A percentile compares a stretch with the other conserved stretches of the same genome.
phyloP scores from a whole-genome alignment of 1,140 invertebrate species.

The Drosophila littoralis region DNA sequence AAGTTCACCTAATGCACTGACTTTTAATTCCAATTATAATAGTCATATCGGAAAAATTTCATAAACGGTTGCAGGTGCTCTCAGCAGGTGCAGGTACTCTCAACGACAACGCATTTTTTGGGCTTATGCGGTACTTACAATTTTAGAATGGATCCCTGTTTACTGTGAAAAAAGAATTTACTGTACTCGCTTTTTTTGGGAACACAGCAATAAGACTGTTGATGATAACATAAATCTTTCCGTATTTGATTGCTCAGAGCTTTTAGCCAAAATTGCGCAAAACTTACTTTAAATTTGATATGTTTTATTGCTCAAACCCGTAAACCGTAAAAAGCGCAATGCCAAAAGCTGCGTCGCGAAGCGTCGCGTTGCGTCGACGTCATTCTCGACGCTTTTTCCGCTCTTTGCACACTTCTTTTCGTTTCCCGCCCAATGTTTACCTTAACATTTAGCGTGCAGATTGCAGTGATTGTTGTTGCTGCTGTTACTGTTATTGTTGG shows the following conservation, averaged over 20 bases:
- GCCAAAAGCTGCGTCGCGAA: neutral
- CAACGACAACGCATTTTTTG: too few species aligned
- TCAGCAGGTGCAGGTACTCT: too few species aligned
- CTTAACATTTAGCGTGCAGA: conserved; percentile 44
- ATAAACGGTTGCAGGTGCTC: too few species aligned
- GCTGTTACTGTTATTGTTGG: conserved; percentile 4
- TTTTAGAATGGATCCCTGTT: too few species aligned
- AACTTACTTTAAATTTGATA: neutral
- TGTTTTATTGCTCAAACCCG: conserved; percentile 1
- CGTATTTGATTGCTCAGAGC: neutral
- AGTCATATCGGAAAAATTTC: too few species aligned
- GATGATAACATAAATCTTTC: neutral
- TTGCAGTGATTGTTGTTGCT: conserved; percentile 25
- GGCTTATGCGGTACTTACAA: too few species aligned
- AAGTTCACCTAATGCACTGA: too few species aligned
- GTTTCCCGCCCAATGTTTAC: conserved; percentile 31
- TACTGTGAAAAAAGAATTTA: too few species aligned
- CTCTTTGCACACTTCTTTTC: conserved; percentile 7
- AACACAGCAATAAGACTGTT: neutral
- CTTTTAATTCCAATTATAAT: too few species aligned
- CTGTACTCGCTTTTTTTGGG: too few species aligned
- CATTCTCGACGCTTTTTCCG: neutral
- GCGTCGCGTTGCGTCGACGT: neutral
- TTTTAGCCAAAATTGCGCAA: neutral
- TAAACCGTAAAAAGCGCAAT: neutral